Evolutionary conservation across 37 sponge, comb jelly and placozoan species (phyloP).

Genomic region (Dysidea cf. avara): DNA sequence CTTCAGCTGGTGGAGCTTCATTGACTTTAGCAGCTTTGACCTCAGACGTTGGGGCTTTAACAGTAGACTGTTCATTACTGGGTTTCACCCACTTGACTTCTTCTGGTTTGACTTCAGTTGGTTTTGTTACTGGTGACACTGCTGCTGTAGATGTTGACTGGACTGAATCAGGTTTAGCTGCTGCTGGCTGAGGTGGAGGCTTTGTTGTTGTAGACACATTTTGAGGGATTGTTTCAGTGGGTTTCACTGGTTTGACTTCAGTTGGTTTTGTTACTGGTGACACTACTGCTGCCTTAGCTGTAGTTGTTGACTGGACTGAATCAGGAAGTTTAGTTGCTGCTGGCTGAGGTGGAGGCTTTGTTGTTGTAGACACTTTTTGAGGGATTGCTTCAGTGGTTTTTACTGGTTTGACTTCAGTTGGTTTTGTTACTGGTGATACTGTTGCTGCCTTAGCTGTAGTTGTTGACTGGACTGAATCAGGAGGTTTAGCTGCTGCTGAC

Average conservation of each 20-base stretch:
- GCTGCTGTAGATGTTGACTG: background rate
- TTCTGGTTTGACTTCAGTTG: slow-evolving; percentile 35
- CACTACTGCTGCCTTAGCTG: background rate
- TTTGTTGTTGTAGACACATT: too few relatives aligned
- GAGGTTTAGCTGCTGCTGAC: background rate
- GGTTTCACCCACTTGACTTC: slow-evolving; percentile 28
- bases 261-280: background rate
- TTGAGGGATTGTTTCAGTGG: too few relatives aligned
- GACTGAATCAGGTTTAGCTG: background rate
- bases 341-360: background rate
- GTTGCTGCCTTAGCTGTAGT: background rate
- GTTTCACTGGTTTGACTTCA: too few relatives aligned
- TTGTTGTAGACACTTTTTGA: background rate
- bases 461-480: too few relatives aligned
- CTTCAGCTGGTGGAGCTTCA: background rate
- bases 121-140: background rate
- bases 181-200: background rate
- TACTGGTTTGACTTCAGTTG: background rate
- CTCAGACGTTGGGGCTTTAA: background rate
- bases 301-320: background rate
- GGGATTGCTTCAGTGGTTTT: background rate
- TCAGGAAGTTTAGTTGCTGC: background rate
- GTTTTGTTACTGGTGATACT: background rate
- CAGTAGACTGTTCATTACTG: background rate
- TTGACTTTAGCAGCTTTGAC: background rate